Percentiles rank a stretch among this genome's conserved stretches.
These are phyloP conservation scores for Clarias fuscus DNA, from an alignment of 2,797 vertebrate species.

Conservation along the genomic window DNA sequence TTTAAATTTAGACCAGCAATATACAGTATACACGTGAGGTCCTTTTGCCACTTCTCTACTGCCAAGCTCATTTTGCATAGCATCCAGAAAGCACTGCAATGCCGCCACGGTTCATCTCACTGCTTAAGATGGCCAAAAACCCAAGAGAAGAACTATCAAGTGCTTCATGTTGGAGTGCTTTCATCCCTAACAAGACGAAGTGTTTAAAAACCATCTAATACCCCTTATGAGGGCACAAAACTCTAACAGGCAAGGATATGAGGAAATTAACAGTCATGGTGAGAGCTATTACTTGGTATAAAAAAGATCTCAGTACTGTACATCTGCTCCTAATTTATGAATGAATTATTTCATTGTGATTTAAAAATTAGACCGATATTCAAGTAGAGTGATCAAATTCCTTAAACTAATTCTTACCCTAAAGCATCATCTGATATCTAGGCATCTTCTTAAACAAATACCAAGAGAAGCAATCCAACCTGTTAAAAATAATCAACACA, in stretches of 20 bases:
- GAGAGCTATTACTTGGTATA: background rate
- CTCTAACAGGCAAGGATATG: background rate
- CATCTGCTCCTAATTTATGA: background rate
- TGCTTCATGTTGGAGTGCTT: background rate
- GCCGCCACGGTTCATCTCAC: background rate
- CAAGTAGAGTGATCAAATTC: background rate
- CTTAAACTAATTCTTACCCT: background rate
- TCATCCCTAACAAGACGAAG: background rate
- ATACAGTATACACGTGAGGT: background rate
- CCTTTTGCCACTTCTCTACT: background rate
- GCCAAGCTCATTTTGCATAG: background rate
- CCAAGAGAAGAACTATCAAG: background rate
- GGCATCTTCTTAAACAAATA: background rate
- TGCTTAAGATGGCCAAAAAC: slow-evolving; percentile 17
- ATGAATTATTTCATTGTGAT: background rate
- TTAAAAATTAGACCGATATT: background rate
- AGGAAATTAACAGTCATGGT: background rate
- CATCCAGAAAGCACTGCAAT: slow-evolving; percentile 5
- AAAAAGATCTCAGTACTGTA: background rate
- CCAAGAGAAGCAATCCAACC: background rate
- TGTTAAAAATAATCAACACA: background rate
- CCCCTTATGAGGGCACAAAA: background rate
- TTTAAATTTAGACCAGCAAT: background rate
- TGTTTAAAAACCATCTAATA: slow-evolving; percentile 10
- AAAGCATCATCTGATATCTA: background rate